A percentile compares a stretch with the other conserved stretches of the same genome.
Evolutionary conservation across 2,888 invertebrate species (phyloP).

Genomic region (Rotaria socialis): DNA sequence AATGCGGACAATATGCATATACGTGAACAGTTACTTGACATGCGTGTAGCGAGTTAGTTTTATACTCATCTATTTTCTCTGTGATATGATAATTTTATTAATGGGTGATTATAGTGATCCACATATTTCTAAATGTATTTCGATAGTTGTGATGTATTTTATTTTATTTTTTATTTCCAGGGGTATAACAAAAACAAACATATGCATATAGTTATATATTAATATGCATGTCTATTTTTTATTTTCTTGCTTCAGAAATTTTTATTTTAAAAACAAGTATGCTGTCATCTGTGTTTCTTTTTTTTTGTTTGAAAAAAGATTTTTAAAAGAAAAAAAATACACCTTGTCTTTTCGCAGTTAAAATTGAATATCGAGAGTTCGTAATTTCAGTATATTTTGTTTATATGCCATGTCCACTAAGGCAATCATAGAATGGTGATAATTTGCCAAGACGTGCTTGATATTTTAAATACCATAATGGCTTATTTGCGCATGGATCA

Average conservation of each 20-base stretch:
- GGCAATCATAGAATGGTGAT: slow-evolving; percentile 9
- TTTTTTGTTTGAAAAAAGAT: neutral
- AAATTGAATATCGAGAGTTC: neutral
- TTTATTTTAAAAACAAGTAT: neutral
- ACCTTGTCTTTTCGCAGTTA: neutral
- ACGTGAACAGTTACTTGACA: slow-evolving; percentile 51
- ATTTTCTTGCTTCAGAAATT: neutral
- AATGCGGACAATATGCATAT: slow-evolving; percentile 54
- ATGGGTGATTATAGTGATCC: neutral
- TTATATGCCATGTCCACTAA: neutral
- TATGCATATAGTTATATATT: neutral
- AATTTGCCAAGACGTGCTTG: slow-evolving; percentile 23
- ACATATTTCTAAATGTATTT: neutral
- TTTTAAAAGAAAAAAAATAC: neutral
- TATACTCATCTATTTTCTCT: neutral
- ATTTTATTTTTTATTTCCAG: neutral
- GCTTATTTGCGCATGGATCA: neutral
- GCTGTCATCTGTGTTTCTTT: neutral
- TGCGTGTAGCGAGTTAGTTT: neutral
- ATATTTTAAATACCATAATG: slow-evolving; percentile 19
- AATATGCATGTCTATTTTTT: neutral
- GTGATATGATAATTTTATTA: neutral
- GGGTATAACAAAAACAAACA: neutral
- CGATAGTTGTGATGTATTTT: neutral
- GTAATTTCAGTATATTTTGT: neutral